A percentile compares a stretch with the other conserved stretches of the same genome.
phyloP scores from a whole-genome alignment of 2,888 invertebrate species.

The Plebejus melissa region DNA sequence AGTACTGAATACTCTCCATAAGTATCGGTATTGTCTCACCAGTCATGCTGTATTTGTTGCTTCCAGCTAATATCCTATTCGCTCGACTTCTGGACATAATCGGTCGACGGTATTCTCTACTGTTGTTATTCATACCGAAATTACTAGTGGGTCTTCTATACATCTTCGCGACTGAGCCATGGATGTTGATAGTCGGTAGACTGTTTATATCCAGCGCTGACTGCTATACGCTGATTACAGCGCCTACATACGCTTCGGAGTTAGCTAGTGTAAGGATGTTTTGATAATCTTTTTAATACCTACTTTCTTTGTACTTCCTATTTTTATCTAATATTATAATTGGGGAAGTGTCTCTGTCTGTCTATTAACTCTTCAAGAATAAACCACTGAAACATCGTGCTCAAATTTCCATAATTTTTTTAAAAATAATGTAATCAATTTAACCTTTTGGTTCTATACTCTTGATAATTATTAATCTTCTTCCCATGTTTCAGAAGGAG shows the following conservation, averaged over 20 bases:
- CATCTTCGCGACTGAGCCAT: conserved; percentile 41
- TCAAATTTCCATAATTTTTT: no score
- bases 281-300: no score
- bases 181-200: conserved; percentile 43
- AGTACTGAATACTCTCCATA: no score
- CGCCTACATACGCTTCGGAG: conserved; percentile 44
- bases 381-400: no score
- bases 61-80: conserved; percentile 32
- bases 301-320: no score
- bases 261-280: conserved; percentile 43
- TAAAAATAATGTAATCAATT: no score
- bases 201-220: conserved; percentile 36
- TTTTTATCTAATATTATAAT: no score
- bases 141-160: conserved; percentile 36
- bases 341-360: no score
- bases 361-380: no score
- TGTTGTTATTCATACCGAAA: conserved; percentile 38
- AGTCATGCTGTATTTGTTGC: no score
- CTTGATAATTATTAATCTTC: not conserved
- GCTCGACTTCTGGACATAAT: conserved; percentile 34
- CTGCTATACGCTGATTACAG: conserved; percentile 35
- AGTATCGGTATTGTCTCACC: no score
- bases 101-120: conserved; percentile 38
- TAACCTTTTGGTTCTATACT: no score
- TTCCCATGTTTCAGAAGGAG: conserved; percentile 52